phyloP scores from a whole-genome alignment of 1,140 invertebrate genomes.

The silkworm (Bombyx mori) region DNA sequence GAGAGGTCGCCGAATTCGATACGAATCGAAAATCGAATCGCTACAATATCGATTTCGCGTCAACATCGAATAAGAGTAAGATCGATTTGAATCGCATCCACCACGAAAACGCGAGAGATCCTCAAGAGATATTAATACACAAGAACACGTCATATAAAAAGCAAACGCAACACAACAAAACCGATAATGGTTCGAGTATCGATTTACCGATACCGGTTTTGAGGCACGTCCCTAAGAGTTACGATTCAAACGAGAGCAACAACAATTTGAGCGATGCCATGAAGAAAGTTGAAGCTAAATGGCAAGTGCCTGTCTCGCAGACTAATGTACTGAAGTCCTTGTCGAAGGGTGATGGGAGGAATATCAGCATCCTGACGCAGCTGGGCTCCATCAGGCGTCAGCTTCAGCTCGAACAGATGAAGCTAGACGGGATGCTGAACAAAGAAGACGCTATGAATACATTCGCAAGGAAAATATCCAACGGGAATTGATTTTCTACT shows the following conservation, averaged over 20 bases:
- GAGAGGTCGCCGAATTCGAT: slow-evolving; percentile 1
- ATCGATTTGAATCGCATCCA: no score
- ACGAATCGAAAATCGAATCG: not conserved
- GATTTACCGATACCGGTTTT: slow-evolving; percentile 67
- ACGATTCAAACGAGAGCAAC: slow-evolving; percentile 12
- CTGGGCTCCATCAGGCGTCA: slow-evolving; percentile 73
- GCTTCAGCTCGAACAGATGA: slow-evolving; percentile 72
- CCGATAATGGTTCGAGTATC: no score
- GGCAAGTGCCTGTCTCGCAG: slow-evolving; percentile 71
- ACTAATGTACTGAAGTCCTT: slow-evolving; percentile 71
- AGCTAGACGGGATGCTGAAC: slow-evolving; percentile 59
- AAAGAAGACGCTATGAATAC: slow-evolving; percentile 20
- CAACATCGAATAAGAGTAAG: not conserved
- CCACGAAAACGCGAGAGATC: not conserved
- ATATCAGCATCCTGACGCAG: slow-evolving; percentile 71
- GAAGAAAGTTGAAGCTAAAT: slow-evolving; percentile 69
- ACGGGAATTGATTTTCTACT: no score
- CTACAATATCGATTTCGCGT: not conserved
- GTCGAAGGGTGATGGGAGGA: slow-evolving; percentile 60
- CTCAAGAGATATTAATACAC: not conserved
- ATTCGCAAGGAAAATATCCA: no score
- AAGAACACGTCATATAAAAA: not conserved
- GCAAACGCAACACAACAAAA: no score
- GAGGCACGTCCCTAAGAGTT: slow-evolving; percentile 63
- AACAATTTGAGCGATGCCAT: slow-evolving; percentile 58